Evolutionary conservation across 2,888 invertebrate species (phyloP), one percentile per base, ranked within the genome.

Genomic region (Palloptera scutellata): DNA sequence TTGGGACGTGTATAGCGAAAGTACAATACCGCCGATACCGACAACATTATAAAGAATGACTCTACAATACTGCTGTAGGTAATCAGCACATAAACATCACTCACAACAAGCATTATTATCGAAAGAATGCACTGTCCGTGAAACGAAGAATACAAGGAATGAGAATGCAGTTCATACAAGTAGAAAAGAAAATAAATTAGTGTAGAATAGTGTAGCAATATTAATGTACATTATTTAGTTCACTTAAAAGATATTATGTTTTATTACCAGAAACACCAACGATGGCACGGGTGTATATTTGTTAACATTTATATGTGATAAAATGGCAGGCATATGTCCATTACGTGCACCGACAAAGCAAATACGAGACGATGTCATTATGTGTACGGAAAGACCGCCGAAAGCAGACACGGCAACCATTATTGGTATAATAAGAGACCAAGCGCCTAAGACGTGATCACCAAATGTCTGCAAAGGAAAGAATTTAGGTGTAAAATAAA

Each of bases 361-460:
- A 91, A 95, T 92, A 72, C 95, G 90, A 1, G 97, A 96, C 10
- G 96, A 95, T 19, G 97, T 93, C 93, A 98, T 96, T 61, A 98
- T 94, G 80, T 96, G 96, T 64, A 97, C 96, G 70, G 96, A 94
- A 4, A 98, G 87, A 1, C 97, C 96, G 67, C 97, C 97, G 79
- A 97, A 90, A 1, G 96, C 93, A 0, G 97, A 97, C 66, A 96
- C 88, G 0, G 97, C 96, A 1, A 98, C 97, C 87, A 97, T 90
- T 6, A 95, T 85, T 0, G 97, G 96, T 89, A 98, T 95, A 15
- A 91, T 88, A 90, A 93, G 92, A 77, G 93, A 87, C 75, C 83
- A 85, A 71, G 86, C 86, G 8, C 95, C 94, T 70, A 97, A 86
- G 10, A 94, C 88, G 74, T 89, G 87, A 70, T 90, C 88, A 10